These are phyloP conservation scores for Pachyseris speciosa DNA, from an alignment of 64 coral and sea anemone species.

Conservation along the genomic window DNA sequence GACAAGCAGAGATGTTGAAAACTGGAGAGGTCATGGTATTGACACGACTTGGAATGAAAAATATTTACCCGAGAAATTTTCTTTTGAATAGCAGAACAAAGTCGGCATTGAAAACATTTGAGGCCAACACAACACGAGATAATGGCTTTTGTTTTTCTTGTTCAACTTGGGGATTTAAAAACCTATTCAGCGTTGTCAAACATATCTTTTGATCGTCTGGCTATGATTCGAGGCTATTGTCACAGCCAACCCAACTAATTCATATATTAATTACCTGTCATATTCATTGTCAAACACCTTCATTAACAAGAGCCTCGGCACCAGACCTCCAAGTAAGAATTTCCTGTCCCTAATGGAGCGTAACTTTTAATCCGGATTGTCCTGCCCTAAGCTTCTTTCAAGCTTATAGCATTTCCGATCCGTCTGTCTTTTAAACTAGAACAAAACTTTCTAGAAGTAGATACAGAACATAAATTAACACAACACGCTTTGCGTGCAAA, in stretches of 20 bases:
- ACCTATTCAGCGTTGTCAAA: slow-evolving; percentile 87
- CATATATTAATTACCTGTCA: slow-evolving; percentile 84
- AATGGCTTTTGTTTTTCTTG: slow-evolving; percentile 94
- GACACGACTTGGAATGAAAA: slow-evolving; percentile 95
- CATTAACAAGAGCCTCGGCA: slow-evolving; percentile 56
- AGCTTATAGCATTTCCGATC: slow-evolving; percentile 29
- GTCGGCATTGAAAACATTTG: slow-evolving; percentile 92
- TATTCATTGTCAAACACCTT: slow-evolving; percentile 77
- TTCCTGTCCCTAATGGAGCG: slow-evolving; percentile 76
- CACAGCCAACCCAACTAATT: slow-evolving; percentile 67
- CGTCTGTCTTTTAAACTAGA: slow-evolving; percentile 2
- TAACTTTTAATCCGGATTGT: slow-evolving; percentile 35
- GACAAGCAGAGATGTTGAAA: slow-evolving; percentile 50
- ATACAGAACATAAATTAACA: background rate
- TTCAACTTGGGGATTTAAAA: slow-evolving; percentile 94
- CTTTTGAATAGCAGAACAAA: slow-evolving; percentile 95
- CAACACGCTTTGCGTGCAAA: background rate
- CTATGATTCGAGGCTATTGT: slow-evolving; percentile 78
- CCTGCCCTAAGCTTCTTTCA: slow-evolving; percentile 7
- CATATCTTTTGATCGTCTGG: slow-evolving; percentile 92
- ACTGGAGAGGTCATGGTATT: slow-evolving; percentile 71
- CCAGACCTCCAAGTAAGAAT: slow-evolving; percentile 79
- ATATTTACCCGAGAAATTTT: slow-evolving; percentile 95
- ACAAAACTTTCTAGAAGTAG: background rate
- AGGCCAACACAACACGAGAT: slow-evolving; percentile 71